A percentile compares a stretch with the other conserved stretches of the same genome.
phyloP scores from a whole-genome alignment of 2,888 invertebrate genomes.

The Strigamia crassipes region DNA sequence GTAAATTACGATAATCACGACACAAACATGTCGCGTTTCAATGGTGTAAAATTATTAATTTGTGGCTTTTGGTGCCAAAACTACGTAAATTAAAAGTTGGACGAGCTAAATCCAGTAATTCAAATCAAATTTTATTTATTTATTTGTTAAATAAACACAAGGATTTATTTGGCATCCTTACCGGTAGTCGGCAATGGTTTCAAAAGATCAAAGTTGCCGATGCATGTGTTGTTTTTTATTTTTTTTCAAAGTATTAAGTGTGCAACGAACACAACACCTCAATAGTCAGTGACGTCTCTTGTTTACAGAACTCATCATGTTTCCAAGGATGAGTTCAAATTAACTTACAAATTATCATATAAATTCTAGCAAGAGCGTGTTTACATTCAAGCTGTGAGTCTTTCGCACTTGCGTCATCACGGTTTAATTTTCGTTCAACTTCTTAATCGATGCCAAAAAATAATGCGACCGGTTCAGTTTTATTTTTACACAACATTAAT shows the following conservation, averaged over 20 bases:
- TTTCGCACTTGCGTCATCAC: background rate
- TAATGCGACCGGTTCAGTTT: too few species aligned
- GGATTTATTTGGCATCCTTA: background rate
- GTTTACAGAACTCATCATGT: background rate
- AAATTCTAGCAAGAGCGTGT: background rate
- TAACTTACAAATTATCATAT: background rate
- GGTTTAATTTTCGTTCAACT: background rate
- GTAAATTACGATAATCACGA: too few species aligned
- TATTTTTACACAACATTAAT: too few species aligned
- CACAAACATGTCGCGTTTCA: too few species aligned
- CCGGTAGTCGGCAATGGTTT: background rate
- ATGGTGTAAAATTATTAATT: too few species aligned
- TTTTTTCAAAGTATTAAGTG: background rate
- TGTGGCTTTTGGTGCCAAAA: too few species aligned
- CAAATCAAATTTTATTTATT: background rate
- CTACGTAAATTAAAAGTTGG: too few species aligned
- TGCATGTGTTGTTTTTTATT: background rate
- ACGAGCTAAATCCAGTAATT: too few species aligned
- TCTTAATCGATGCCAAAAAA: background rate
- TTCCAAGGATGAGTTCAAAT: slow-evolving; percentile 19
- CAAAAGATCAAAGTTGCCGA: background rate
- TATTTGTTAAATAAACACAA: background rate
- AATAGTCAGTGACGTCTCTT: background rate
- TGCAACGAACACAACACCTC: too few species aligned
- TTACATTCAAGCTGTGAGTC: background rate